A percentile compares a stretch with the other conserved stretches of the same genome.
Evolutionary conservation across 1,140 invertebrate species (phyloP).

Genomic region (Lysiphlebus fabarum): DNA sequence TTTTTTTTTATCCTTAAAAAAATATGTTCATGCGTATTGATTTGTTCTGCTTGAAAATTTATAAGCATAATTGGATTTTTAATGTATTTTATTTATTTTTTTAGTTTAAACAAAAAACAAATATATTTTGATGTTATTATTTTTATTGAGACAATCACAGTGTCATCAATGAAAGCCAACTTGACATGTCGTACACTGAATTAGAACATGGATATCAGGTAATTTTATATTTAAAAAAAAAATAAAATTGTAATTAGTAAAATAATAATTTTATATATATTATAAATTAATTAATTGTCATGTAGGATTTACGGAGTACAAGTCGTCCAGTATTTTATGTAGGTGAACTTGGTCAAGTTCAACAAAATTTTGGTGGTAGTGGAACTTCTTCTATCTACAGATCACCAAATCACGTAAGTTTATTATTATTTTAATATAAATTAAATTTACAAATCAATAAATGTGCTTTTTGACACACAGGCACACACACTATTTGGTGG

Average conservation of each 20-base stretch:
- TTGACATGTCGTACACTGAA: conserved; percentile 84
- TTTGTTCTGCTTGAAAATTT: too few species aligned
- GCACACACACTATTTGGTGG: too few species aligned
- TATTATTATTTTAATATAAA: not conserved
- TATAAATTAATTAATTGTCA: conserved; percentile 14
- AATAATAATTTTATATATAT: conserved; percentile 4
- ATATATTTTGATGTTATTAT: too few species aligned
- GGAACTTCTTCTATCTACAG: conserved; percentile 45
- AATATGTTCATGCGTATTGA: too few species aligned
- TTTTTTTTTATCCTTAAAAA: too few species aligned
- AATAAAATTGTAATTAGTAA: not conserved
- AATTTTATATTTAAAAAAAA: conserved; percentile 18
- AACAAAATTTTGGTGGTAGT: conserved; percentile 41
- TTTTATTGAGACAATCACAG: conserved; percentile 1
- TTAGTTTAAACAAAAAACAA: too few species aligned
- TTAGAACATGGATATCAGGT: conserved; percentile 84
- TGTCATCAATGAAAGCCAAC: conserved; percentile 47
- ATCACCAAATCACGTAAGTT: conserved; percentile 47
- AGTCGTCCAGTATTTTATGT: conserved; percentile 51
- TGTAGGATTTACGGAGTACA: conserved; percentile 48
- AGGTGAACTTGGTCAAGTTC: conserved; percentile 46
- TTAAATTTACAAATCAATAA: not conserved
- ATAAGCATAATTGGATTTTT: too few species aligned
- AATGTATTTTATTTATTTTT: too few species aligned
- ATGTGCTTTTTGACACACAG: not conserved